Percentiles rank a stretch among this genome's conserved stretches.
Evolutionary conservation across 2,797 vertebrate genomes (phyloP).

Genomic region (Gymnodraco acuticeps): DNA sequence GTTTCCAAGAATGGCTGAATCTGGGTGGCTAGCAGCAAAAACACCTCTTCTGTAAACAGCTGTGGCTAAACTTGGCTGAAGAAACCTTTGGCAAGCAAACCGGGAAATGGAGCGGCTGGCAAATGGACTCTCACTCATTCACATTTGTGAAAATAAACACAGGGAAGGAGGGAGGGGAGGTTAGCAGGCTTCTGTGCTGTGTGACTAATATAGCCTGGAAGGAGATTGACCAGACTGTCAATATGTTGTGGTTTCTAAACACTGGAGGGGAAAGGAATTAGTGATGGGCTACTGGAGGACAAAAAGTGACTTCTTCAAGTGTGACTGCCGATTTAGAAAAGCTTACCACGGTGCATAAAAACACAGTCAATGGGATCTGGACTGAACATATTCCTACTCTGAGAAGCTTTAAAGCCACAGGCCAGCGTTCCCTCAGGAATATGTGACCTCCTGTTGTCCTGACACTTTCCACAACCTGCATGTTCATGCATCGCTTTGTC

Average conservation of each 20-base stretch:
- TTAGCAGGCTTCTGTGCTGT: constrained; percentile 53
- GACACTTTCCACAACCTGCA: constrained; percentile 25
- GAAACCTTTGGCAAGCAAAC: constrained; percentile 60
- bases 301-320: constrained; percentile 35
- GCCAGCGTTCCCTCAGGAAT: not conserved
- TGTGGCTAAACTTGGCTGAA: constrained; percentile 59
- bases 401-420: constrained; percentile 7
- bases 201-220: constrained; percentile 77
- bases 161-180: constrained; percentile 7
- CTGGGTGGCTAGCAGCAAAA: constrained; percentile 48
- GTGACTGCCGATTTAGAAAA: constrained; percentile 15
- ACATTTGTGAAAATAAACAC: constrained; percentile 77
- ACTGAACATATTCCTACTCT: constrained; percentile 8
- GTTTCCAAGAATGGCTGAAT: constrained; percentile 35
- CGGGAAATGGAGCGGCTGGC: constrained; percentile 65
- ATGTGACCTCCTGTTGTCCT: constrained; percentile 16
- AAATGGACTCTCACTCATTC: constrained; percentile 71
- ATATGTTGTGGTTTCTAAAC: constrained; percentile 74
- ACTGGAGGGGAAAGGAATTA: constrained; percentile 57
- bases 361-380: constrained; percentile 4
- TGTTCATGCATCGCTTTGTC: constrained; percentile 11
- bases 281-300: constrained; percentile 44
- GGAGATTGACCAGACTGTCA: constrained; percentile 70
- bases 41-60: constrained; percentile 66
- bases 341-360: constrained; percentile 11